A percentile compares a stretch with the other conserved stretches of the same genome.
These are phyloP conservation scores for Synergus laeviventris DNA, from an alignment of 2,888 invertebrate genomes.

Conservation along the genomic window DNA sequence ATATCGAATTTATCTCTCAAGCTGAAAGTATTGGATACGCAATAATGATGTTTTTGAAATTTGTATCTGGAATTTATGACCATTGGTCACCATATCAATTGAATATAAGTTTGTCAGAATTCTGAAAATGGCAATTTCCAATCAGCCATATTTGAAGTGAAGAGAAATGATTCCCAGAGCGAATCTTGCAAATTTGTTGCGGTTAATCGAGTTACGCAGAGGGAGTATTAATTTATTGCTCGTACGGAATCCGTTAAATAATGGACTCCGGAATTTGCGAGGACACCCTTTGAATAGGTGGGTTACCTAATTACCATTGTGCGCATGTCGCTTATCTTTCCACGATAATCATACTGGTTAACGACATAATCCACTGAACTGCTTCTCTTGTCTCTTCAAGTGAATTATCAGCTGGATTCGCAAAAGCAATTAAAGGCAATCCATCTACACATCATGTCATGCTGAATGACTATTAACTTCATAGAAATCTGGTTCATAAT, in stretches of 20 bases:
- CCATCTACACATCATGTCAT: slow-evolving; percentile 43
- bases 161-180: slow-evolving; percentile 31
- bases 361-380: slow-evolving; percentile 38
- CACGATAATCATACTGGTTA: slow-evolving; percentile 38
- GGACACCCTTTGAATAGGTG: slow-evolving; percentile 39
- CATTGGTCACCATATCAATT: too few relatives aligned
- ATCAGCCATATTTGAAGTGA: not conserved
- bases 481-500: not conserved
- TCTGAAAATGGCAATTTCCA: not conserved
- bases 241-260: slow-evolving; percentile 36
- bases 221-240: slow-evolving; percentile 40
- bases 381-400: slow-evolving; percentile 36
- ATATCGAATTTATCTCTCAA: not conserved
- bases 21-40: not conserved
- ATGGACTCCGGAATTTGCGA: slow-evolving; percentile 34
- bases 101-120: not conserved
- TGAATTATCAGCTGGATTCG: slow-evolving; percentile 40
- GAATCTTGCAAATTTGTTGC: slow-evolving; percentile 36
- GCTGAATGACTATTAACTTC: not conserved
- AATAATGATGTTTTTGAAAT: not conserved
- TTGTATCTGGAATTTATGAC: not conserved
- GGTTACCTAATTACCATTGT: slow-evolving; percentile 36
- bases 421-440: slow-evolving; percentile 53
- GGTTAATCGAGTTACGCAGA: slow-evolving; percentile 36
- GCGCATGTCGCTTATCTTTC: slow-evolving; percentile 41